These are phyloP conservation scores for Catagonus wagneri DNA, from an alignment of 2,113 vertebrate genomes.

Conservation along the genomic window DNA sequence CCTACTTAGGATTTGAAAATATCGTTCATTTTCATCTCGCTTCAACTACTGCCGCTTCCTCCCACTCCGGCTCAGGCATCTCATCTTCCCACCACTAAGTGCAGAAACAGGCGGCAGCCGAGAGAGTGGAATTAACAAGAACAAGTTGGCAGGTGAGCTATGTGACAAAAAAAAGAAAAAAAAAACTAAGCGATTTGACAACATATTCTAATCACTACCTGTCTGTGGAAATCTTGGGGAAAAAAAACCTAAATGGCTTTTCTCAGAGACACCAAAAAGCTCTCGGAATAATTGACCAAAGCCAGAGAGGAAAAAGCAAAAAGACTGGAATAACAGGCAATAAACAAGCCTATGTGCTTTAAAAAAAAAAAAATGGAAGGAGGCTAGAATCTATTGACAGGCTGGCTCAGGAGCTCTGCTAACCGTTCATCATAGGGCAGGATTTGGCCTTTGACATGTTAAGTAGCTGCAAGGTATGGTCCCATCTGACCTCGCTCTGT, in stretches of 20 bases:
- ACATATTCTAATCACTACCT: conserved; percentile 89
- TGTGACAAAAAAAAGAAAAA: conserved; percentile 84
- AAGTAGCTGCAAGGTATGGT: conserved; percentile 67
- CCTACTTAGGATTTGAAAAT: conserved; percentile 90
- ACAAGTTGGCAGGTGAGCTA: conserved; percentile 90
- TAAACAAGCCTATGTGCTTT: conserved; percentile 73
- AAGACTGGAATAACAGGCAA: conserved; percentile 64
- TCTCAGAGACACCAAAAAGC: conserved; percentile 81
- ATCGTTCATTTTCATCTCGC: conserved; percentile 91
- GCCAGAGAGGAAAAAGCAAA: conserved; percentile 11
- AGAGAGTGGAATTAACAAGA: conserved; percentile 90
- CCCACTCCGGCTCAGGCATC: conserved; percentile 84
- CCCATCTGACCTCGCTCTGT: conserved; percentile 58
- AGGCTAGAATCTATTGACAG: conserved; percentile 70
- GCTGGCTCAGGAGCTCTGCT: conserved; percentile 54
- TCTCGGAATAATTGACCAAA: conserved; percentile 76
- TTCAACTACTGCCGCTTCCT: conserved; percentile 87
- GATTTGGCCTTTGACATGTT: conserved; percentile 74
- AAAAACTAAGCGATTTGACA: conserved; percentile 83
- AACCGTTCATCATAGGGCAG: conserved; percentile 67
- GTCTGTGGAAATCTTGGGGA: conserved; percentile 80
- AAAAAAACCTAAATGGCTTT: conserved; percentile 85
- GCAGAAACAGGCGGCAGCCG: conserved; percentile 86
- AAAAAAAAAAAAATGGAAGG: not conserved
- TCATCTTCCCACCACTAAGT: conserved; percentile 86